Evolutionary conservation across 1,140 invertebrate genomes (phyloP), one percentile per base, ranked within the genome.

Genomic region (Sitophilus oryzae): DNA sequence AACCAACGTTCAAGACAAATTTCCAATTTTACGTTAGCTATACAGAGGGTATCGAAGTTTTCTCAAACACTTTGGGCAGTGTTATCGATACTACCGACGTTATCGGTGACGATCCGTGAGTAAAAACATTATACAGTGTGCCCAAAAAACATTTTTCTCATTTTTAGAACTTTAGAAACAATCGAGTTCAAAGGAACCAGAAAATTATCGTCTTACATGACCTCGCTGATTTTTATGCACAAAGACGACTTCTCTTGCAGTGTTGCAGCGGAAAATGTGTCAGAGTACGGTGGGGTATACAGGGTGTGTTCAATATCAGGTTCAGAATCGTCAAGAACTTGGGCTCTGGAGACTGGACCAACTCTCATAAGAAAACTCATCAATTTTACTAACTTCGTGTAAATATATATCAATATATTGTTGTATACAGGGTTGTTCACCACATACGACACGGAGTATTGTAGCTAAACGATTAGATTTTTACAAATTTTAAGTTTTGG

Each of bases 1-100:
- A 96, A 64, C 93, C 93, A 0, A 74, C 76, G 11, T 81, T 86
- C 56, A 91, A 91, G 66, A 81, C 87, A 0, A 78, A 74, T 0
- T 96, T 91, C 64, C 77, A 70, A 18, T 63, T 92, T 1, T 79
- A 78, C 1, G 67, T 93, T 2, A 79, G 79, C 0, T 76, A 74
- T 23, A 77, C 78, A 1, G 55, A 35, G 0, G 65, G 73, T 5
- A 79, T 82, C 52, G 71, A 62, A 1, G 76, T 76, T 0, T 74
- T 82, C 2, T 79, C 76, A 0, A 85, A 86, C 49, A 62, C 50
- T 9, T 11, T 11, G 11, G 40, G 15, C 4, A 25, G 44, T 22
- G 35, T 16, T 16, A 14, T 22, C 3, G 16, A 5, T n/a, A 22
- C 20, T 14, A 15, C 2, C 8, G 6, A 20, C 10, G 18, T 18